Evolutionary conservation across 1,140 invertebrate species (phyloP).

Genomic region (Trissolcus basalis): DNA sequence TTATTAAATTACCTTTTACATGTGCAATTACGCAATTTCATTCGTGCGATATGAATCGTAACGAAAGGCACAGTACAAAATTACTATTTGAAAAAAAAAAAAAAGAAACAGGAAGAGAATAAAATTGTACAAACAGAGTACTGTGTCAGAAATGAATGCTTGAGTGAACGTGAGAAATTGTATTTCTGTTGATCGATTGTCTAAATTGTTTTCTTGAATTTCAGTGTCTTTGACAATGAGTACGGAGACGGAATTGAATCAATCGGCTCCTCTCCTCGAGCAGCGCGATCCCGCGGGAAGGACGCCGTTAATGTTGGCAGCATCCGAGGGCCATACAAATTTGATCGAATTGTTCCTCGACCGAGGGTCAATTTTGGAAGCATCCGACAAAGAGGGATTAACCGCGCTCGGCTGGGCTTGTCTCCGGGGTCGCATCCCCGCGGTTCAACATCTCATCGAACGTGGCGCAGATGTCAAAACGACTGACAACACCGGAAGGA

Average conservation of each 20-base stretch:
- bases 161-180: neutral
- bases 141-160: no score
- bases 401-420: conserved; percentile 94
- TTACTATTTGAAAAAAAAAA: no score
- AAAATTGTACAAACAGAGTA: no score
- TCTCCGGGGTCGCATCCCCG: conserved; percentile 87
- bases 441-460: conserved; percentile 87
- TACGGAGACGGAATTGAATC: conserved; percentile 79
- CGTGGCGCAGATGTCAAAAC: conserved; percentile 88
- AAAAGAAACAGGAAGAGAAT: no score
- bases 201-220: conserved; percentile 19
- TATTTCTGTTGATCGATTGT: neutral
- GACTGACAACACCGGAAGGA: conserved; percentile 89
- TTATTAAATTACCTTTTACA: no score
- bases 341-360: conserved; percentile 91
- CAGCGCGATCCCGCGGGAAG: conserved; percentile 81
- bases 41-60: no score
- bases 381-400: conserved; percentile 90
- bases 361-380: conserved; percentile 87
- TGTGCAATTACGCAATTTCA: no score
- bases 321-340: conserved; percentile 92
- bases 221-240: conserved; percentile 73
- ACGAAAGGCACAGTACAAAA: no score
- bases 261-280: conserved; percentile 79
- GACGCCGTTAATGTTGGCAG: conserved; percentile 91